A percentile compares a stretch with the other conserved stretches of the same genome.
Evolutionary conservation across 2,113 vertebrate genomes (phyloP).

Genomic region (Lanius collurio): DNA sequence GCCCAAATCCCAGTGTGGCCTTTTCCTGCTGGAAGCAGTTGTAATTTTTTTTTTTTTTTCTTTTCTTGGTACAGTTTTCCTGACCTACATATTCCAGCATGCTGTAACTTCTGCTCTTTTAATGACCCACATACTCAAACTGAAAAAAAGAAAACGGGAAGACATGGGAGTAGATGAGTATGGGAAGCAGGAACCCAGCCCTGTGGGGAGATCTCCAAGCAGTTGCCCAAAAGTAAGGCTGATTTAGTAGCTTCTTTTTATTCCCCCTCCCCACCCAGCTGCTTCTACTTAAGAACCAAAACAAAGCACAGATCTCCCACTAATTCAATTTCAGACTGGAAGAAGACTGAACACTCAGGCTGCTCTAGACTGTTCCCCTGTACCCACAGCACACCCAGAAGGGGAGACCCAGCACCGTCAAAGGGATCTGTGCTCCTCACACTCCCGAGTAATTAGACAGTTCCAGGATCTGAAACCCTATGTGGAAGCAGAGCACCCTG

Average conservation of each 20-base stretch:
- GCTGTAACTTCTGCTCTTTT: neutral
- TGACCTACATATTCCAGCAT: conserved; percentile 37
- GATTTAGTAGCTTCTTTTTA: neutral
- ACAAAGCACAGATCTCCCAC: neutral
- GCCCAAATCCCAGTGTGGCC: conserved; percentile 15
- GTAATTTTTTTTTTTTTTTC: neutral
- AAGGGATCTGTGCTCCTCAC: neutral
- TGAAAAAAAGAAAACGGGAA: neutral
- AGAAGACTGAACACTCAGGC: neutral
- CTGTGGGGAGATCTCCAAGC: neutral
- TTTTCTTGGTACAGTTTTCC: neutral
- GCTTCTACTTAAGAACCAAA: conserved; percentile 40
- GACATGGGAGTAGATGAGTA: neutral
- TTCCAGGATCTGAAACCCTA: neutral
- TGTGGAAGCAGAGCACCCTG: accelerated
- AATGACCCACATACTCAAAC: neutral
- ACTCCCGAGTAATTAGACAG: accelerated
- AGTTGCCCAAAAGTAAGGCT: neutral
- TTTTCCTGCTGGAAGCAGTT: conserved; percentile 36
- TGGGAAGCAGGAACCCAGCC: neutral
- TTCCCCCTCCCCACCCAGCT: neutral
- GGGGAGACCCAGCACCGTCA: neutral
- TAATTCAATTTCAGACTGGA: neutral
- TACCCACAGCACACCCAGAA: neutral
- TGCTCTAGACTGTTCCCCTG: neutral